Conservation (phyloP, 2,113 vertebrate species). For the Rhabdornis inornatus region DNA sequence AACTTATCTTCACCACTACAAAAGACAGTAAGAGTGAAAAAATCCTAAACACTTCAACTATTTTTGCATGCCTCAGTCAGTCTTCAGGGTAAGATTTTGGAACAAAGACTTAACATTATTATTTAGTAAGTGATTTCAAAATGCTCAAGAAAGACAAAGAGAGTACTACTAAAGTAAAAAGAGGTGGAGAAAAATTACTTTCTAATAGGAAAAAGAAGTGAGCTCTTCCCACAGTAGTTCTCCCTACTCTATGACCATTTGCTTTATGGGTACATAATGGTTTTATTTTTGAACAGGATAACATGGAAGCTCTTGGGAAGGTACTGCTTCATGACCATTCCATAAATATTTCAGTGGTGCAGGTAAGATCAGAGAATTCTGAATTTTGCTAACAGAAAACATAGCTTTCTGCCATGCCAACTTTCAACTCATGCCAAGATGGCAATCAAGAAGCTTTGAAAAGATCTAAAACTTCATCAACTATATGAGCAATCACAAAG, state of each 20-base stretch:
- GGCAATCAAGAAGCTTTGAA: background rate
- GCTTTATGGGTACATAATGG: background rate
- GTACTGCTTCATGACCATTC: background rate
- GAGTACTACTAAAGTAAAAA: background rate
- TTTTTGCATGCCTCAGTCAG: background rate
- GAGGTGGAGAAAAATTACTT: background rate
- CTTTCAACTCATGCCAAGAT: background rate
- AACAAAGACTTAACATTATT: background rate
- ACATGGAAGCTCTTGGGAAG: background rate
- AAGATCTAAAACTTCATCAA: background rate
- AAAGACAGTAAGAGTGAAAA: background rate
- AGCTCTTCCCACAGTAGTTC: background rate
- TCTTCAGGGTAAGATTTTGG: background rate
- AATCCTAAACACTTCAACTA: background rate
- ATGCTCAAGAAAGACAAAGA: background rate
- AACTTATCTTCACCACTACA: background rate
- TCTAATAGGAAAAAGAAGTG: background rate
- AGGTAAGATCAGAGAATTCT: background rate
- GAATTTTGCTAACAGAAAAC: background rate
- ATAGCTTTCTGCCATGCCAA: background rate
- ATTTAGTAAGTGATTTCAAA: background rate
- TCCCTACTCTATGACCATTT: background rate
- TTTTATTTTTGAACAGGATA: background rate
- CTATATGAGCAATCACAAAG: background rate
- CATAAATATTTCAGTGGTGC: background rate